Base-by-base conservation (phyloP, 2,888 invertebrate genomes). In the Gnatocerus cornutus region DNA sequence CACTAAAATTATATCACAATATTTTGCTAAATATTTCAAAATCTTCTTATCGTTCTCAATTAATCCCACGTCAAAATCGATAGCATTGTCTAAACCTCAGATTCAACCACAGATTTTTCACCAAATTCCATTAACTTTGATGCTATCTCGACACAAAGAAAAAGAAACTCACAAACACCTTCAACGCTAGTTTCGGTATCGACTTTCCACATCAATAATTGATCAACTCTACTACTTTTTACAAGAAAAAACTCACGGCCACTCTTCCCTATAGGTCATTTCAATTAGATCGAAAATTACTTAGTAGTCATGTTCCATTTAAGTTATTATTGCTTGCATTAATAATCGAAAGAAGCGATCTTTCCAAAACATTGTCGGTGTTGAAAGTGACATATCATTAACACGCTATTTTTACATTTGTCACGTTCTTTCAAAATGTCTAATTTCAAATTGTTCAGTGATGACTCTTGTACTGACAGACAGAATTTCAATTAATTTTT, bases 41-140 rank as follows among this genome's bases (percentile, higher is more conserved):
- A 64, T 68, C 66, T 63, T 48, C 69, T 72, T 73, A 73, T 73
- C 72, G 59, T 56, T 64, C 73, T 71, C 69, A 73, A 75, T 74
- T 74, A 75, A 74, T 74, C 73, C 71, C 56, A 58, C 71, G 72
- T 73, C 69, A 69, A 73, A 74, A 76, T 73, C 72, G 74, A 73
- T 73, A 71, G 63, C 62, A 63, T 68, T 70, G 58, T 70, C 52
- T 33, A 33, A 33, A 33, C 33, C 33, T 33, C 7, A 33, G 9
- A 33, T 33, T 21, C 33, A n/a, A 33, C 33, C 39, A 43, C 48
- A 27, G 29, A 43, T 55, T 45, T 53, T 55, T 43, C 10, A 33
- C 48, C 41, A 58, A 33, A 59, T 12, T 33, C 52, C 61, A 52
- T 67, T 61, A 52, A 59, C 45, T 56, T 56, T 37, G 30, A 64